phyloP scores from a whole-genome alignment of 1,140 invertebrate species.

The Diuraphis noxia region DNA sequence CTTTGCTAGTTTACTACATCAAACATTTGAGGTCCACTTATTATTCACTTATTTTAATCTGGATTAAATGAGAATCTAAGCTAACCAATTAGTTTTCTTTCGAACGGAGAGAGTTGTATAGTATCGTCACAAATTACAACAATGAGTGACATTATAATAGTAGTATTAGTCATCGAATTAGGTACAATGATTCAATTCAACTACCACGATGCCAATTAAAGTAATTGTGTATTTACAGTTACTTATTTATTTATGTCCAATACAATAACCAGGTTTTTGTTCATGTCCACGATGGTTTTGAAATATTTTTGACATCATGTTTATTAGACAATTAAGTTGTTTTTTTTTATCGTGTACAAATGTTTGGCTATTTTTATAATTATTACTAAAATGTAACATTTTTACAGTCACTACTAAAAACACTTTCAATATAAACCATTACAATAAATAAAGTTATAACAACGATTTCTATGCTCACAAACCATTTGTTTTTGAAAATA shows the following conservation, averaged over 20 bases:
- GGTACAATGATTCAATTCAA: background rate
- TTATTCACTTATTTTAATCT: background rate
- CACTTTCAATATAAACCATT: constrained; percentile 1
- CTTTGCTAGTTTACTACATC: background rate
- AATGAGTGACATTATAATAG: background rate
- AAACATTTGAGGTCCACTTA: background rate
- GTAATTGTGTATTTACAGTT: background rate
- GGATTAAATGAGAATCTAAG: background rate
- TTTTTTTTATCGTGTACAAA: background rate
- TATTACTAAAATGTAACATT: background rate
- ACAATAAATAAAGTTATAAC: constrained; percentile 30
- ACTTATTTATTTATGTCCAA: background rate
- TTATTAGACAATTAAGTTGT: background rate
- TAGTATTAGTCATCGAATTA: background rate
- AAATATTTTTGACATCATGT: background rate
- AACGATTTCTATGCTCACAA: background rate
- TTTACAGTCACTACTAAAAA: background rate
- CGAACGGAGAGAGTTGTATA: background rate
- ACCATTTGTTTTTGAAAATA: constrained; percentile 39
- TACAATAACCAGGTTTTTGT: background rate
- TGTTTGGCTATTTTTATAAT: constrained; percentile 33
- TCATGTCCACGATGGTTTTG: background rate
- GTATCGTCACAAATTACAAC: background rate
- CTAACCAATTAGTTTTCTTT: background rate
- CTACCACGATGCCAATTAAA: background rate